Conservation (phyloP, 1,140 invertebrate genomes). For the Phenacoccus solenopsis region DNA sequence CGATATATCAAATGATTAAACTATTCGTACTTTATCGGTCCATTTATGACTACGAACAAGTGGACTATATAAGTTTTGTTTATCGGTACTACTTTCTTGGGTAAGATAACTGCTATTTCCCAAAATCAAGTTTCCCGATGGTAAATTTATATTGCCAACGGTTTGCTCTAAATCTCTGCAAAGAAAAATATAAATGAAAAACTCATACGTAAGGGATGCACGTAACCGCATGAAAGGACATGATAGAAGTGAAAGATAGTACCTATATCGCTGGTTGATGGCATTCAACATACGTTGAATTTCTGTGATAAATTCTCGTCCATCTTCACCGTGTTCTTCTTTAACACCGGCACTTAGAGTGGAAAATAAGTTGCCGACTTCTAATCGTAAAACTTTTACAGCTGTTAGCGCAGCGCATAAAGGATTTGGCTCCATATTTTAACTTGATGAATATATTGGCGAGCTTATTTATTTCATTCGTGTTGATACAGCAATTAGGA, state of each 20-base stretch:
- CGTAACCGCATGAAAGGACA: background rate
- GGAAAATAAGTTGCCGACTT: conserved; percentile 39
- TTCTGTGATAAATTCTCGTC: conserved; percentile 40
- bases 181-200: too few relatives aligned
- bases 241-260: too few relatives aligned
- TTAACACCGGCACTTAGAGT: conserved; percentile 59
- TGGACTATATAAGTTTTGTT: conserved; percentile 72
- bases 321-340: conserved; percentile 60
- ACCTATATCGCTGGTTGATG: conserved; percentile 13
- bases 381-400: conserved; percentile 21
- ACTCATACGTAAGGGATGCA: too few relatives aligned
- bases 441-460: too few relatives aligned
- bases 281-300: conserved; percentile 20
- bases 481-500: too few relatives aligned
- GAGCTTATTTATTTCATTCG: too few relatives aligned
- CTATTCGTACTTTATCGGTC: conserved; percentile 60
- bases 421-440: conserved; percentile 21
- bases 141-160: conserved; percentile 46
- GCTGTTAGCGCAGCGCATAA: conserved; percentile 22
- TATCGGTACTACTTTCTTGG: conserved; percentile 74
- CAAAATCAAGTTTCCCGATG: conserved; percentile 59
- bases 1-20: background rate
- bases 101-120: conserved; percentile 69
- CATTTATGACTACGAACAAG: conserved; percentile 81
- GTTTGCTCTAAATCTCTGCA: conserved; percentile 63